These are phyloP conservation scores for Peromyscus maniculatus DNA, from an alignment of 2,113 vertebrate species.

Conservation along the genomic window DNA sequence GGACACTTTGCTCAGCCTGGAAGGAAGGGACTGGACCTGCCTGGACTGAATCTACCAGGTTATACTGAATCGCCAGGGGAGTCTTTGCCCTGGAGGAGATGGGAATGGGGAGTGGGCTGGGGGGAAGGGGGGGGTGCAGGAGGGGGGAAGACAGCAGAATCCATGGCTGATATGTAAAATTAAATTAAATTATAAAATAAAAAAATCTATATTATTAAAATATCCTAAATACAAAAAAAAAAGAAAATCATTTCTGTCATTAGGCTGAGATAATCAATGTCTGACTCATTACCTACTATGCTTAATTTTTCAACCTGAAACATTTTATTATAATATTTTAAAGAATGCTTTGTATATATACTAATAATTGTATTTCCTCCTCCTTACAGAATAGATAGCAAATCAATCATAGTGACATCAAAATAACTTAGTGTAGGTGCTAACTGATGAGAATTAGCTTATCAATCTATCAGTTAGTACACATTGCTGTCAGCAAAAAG, in stretches of 20 bases:
- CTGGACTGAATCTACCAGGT: too few relatives aligned
- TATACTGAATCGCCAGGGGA: too few relatives aligned
- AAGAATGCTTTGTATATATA: background rate
- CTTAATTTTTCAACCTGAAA: conserved; percentile 21
- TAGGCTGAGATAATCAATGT: background rate
- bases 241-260: background rate
- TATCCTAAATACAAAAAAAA: too few relatives aligned
- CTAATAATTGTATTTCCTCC: background rate
- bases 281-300: conserved; percentile 23
- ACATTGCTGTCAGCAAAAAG: background rate
- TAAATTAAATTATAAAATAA: too few relatives aligned
- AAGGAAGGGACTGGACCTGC: too few relatives aligned
- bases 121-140: too few relatives aligned
- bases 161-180: too few relatives aligned
- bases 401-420: background rate
- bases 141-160: too few relatives aligned
- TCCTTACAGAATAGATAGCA: background rate
- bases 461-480: background rate
- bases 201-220: too few relatives aligned
- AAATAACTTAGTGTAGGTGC: conserved; percentile 3
- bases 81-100: too few relatives aligned
- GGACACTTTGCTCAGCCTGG: too few relatives aligned
- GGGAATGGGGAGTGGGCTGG: too few relatives aligned
- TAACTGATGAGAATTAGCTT: background rate
- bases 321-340: background rate